Evolutionary conservation across 2,797 vertebrate genomes (phyloP).

Genomic region (Varecia variegata): DNA sequence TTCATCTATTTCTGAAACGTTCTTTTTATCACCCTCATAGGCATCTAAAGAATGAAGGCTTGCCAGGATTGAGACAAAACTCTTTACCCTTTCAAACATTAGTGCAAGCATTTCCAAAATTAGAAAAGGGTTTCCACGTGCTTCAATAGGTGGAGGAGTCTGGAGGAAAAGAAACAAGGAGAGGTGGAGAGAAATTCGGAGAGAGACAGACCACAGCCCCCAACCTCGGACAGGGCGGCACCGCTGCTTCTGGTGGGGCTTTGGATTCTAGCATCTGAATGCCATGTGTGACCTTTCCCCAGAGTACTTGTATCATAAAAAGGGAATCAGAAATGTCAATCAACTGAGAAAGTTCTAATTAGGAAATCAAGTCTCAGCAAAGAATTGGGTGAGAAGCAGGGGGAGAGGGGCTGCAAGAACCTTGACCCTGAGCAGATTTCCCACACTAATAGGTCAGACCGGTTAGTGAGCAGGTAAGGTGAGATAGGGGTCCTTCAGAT

Average conservation of each 20-base stretch:
- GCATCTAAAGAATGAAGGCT: neutral
- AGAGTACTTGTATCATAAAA: neutral
- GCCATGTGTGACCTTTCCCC: too few relatives aligned
- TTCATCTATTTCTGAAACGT: neutral
- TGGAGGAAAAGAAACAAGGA: neutral
- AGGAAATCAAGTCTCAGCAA: neutral
- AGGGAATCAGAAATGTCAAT: neutral
- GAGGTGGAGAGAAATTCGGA: neutral
- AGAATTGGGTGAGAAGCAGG: neutral
- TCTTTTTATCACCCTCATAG: neutral
- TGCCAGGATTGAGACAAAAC: neutral
- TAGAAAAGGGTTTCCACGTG: neutral
- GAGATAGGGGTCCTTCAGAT: neutral
- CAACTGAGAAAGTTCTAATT: neutral
- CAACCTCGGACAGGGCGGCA: rapidly evolving
- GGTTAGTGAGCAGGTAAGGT: neutral
- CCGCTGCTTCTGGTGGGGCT: neutral
- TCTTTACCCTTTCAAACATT: neutral
- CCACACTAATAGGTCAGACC: neutral
- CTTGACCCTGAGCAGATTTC: neutral
- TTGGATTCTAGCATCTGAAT: neutral
- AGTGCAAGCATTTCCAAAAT: neutral
- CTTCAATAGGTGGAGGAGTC: neutral
- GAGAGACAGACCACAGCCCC: rapidly evolving
- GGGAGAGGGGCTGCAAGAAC: neutral